Conservation (phyloP, 2,888 invertebrate genomes). For the Dromius quadrimaculatus region DNA sequence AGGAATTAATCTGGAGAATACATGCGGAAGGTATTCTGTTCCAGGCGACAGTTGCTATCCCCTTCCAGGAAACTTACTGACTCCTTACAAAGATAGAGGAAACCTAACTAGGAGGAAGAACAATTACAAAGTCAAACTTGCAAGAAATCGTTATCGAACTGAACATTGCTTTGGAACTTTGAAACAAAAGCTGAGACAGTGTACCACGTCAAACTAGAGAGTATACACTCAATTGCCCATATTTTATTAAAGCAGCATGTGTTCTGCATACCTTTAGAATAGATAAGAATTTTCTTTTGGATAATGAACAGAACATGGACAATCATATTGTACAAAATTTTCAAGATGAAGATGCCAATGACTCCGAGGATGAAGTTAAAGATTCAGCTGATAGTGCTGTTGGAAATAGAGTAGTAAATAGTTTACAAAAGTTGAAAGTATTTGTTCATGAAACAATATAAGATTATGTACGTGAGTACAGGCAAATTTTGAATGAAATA, state of each 20-base stretch:
- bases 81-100: conserved; percentile 54
- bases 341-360: background rate
- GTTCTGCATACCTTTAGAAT: background rate
- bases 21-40: conserved; percentile 47
- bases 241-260: background rate
- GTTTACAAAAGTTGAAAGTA: conserved; percentile 1
- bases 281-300: background rate
- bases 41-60: conserved; percentile 53
- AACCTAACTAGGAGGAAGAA: conserved; percentile 49
- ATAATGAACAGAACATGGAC: background rate
- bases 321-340: background rate
- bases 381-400: background rate
- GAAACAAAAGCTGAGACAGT: conserved; percentile 49
- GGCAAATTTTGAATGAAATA: too few relatives aligned
- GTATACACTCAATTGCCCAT: background rate
- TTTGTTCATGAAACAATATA: background rate
- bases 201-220: background rate
- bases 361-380: background rate
- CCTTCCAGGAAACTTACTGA: conserved; percentile 41
- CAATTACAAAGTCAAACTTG: conserved; percentile 51
- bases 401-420: background rate
- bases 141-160: conserved; percentile 50
- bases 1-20: conserved; percentile 23
- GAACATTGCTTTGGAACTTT: conserved; percentile 49
- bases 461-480: too few relatives aligned